Evolutionary conservation across 2,797 vertebrate species (phyloP), one percentile per base, ranked within the genome.

Genomic region (Mus minutoides): DNA sequence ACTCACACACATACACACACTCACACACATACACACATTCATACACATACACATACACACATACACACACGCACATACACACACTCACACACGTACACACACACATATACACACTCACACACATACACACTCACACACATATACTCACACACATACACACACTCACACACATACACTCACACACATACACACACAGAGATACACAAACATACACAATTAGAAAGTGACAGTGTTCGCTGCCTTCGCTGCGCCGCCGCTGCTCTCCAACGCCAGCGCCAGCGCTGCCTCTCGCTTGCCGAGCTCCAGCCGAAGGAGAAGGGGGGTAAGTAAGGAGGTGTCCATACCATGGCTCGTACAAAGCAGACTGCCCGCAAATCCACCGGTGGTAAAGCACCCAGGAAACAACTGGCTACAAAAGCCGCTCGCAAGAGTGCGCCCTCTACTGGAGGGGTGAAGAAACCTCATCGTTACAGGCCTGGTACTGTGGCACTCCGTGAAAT

Each of bases 401-500:
- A 46, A 46, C 43, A 46, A 46, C 43, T 46, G 43, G 43, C 43
- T 54, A 99, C 99, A 88, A 99, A 99, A 97, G 98, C 98, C 43
- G 98, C 98, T 82, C 98, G 98, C 91, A 99, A 99, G 98, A 99
- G 99, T 88, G 99, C 98, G 97, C 99, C 99, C 97, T 98, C 99
- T 95, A 29, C 60, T 62, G 60, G 60, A 62, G 98, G 96, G 98
- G 64, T 67, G 31, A 67, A 69, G 67, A 69, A 69, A n/a, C 67
- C 67, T n/a, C 67, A n/a, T 69, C 14, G 6, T 69, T n/a, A 69
- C 67, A 69, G 67, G 67, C 67, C 31, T 69, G 67, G 67, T n/a
- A 17, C 34, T 19, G 67, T 69, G 67, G 67, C 16, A n/a, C 67
- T 69, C 16, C 6, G 34, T 19, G 67, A 69, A 69, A 69, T n/a